Evolutionary conservation across 2,888 invertebrate species (phyloP), one percentile per base, ranked within the genome.

Genomic region (Nyleta sp.): DNA sequence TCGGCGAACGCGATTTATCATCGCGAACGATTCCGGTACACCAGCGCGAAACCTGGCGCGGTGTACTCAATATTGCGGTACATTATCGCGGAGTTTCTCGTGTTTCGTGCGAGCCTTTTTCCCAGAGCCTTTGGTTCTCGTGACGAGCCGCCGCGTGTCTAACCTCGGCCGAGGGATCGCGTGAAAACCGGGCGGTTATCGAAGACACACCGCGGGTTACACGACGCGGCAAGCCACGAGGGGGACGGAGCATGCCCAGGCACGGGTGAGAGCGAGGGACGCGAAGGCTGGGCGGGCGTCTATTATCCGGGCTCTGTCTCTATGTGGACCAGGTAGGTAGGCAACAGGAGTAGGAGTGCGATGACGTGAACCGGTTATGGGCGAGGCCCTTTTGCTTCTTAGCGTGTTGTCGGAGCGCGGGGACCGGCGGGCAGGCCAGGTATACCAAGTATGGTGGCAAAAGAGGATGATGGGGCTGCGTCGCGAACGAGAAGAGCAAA

Each of bases 291-390:
- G 78, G 78, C 78, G 78, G 78, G 78, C 65, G 74, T 79, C 75
- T 65, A 65, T 78, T 74, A 78, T 78, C 53, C 59, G 57, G 64
- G 62, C 40, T 52, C 48, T 38, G 73, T 57, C 67, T 65, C 67
- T 62, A 67, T 55, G 52, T 64, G 71, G 67, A 67, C 67, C 68
- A 70, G 73, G 75, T 72, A 75, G 60, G 73, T 64, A 68, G 62
- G 72, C 60, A 62, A 52, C 46, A 44, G 70, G 76, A 72, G 75
- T 71, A 72, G 82, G 79, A 68, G 71, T 67, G 74, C 78, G 78
- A 82, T 80, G 81, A 84, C 81, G 83, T 82, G 87, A 90, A 90
- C 90, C 90, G 90, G 90, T 91, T 89, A 90, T 89, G 90, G 90
- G 90, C 88, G 90, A 89, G 89, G 89, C 90, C 88, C 90, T 89